Evolutionary conservation across 2,888 invertebrate genomes (phyloP).

Genomic region (Osedax frankpressi): DNA sequence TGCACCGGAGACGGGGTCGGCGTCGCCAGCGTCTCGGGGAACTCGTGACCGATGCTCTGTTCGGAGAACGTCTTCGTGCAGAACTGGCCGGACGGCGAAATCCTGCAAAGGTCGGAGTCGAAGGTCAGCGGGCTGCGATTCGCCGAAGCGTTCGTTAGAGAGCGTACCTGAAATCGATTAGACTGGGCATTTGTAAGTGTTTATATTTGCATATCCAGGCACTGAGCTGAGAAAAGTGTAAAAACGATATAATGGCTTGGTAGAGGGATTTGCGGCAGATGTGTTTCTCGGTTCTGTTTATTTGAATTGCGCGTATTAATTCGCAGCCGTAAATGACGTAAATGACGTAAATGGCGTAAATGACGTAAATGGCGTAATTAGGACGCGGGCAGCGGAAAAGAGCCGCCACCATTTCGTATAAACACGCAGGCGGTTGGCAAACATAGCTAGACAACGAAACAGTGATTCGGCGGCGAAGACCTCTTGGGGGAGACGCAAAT

Average conservation of each 20-base stretch:
- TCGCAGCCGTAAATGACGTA: too few relatives aligned
- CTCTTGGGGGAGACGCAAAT: constrained; percentile 49
- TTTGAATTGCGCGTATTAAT: too few relatives aligned
- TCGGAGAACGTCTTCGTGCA: constrained; percentile 51
- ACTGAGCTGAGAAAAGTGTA: constrained; percentile 89
- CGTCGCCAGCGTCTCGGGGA: constrained; percentile 28
- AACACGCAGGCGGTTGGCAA: too few relatives aligned
- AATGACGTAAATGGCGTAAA: too few relatives aligned
- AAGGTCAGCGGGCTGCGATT: too few relatives aligned
- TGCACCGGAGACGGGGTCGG: constrained; percentile 50
- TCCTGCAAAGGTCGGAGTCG: too few relatives aligned
- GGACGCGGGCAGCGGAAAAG: too few relatives aligned
- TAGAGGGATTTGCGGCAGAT: constrained; percentile 50
- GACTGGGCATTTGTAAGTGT: neutral
- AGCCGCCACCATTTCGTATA: too few relatives aligned
- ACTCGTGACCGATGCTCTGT: constrained; percentile 35
- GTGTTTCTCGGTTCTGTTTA: neutral
- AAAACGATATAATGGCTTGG: constrained; percentile 81
- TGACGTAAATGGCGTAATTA: too few relatives aligned
- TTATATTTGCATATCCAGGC: constrained; percentile 59
- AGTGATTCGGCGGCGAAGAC: neutral
- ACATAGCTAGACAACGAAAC: too few relatives aligned
- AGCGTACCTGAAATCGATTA: constrained; percentile 54
- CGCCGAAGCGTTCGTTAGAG: too few relatives aligned
- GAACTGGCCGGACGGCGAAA: constrained; percentile 58